Base-by-base conservation (phyloP, 2,888 invertebrate genomes). In the Tinea pellionella region DNA sequence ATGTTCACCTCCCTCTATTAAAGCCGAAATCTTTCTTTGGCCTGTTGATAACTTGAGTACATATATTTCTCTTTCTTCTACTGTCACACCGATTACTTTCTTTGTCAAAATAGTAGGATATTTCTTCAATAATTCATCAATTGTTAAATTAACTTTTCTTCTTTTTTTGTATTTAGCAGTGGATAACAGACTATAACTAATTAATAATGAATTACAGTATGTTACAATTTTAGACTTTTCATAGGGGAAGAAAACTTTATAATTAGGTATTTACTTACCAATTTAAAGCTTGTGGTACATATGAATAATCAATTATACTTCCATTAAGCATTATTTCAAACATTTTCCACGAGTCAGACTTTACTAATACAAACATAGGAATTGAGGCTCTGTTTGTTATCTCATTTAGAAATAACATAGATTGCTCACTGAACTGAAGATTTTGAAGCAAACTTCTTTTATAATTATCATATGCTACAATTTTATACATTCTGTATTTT, bases 1-100 rank as follows among this genome's bases (percentile, higher is more conserved):
- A 62, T 77, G 69, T 67, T 85, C 85, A 6, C 85, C 86, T 11
- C 77, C 83, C 60, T 80, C 64, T 59, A 86, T 67, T 61, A 85
- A 77, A n/a, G 80, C 71, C 42, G 69, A 72, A 16, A 69, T 65
- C 42, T 70, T 71, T 15, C 66, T 71, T 47, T 32, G 64, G 51
- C 69, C 67, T 41, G 63, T 67, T 43, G 73, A 72, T 56, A 82
- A 55, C 69, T 77, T 77, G 30, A 85, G 61, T 41, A 77, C 63
- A 64, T 74, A 68, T 61, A 86, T 63, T 59, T 82, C 76, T 60
- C 74, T 71, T 53, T 71, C 69, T 63, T 80, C 77, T 67, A 68
- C 74, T 61, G 82, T 77, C 57, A 64, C 66, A 15, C 75, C 75
- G 62, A 84, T 71, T n/a, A 65, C 62, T 55, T 69, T 68, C 66